A percentile compares a stretch with the other conserved stretches of the same genome.
These are phyloP conservation scores for Grapholita molesta DNA, from an alignment of 1,140 invertebrate genomes.

Conservation along the genomic window DNA sequence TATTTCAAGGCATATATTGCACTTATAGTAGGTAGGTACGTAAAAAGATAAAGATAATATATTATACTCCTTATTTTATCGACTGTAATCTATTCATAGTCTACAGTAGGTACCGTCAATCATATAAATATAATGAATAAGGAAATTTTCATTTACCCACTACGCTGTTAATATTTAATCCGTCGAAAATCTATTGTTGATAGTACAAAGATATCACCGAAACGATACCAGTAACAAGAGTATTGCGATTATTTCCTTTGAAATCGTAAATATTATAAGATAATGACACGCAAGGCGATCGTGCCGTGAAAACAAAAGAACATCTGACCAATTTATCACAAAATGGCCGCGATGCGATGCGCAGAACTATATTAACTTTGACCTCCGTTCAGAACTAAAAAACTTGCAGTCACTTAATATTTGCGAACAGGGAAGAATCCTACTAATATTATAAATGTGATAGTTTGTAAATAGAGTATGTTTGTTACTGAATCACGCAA, in stretches of 20 bases:
- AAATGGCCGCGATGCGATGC: background rate
- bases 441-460: too few relatives aligned
- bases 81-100: background rate
- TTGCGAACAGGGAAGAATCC: too few relatives aligned
- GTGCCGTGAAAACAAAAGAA: background rate
- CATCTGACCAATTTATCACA: background rate
- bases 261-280: background rate
- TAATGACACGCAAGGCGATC: background rate
- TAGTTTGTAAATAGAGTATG: too few relatives aligned
- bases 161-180: background rate
- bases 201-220: background rate
- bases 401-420: too few relatives aligned
- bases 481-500: too few relatives aligned
- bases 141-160: background rate
- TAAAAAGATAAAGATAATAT: background rate
- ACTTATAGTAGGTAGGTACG: too few relatives aligned
- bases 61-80: background rate
- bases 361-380: background rate
- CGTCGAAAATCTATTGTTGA: background rate
- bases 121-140: background rate
- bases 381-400: too few relatives aligned
- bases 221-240: background rate
- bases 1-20: too few relatives aligned
- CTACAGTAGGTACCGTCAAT: background rate
- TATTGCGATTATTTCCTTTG: background rate